These are phyloP conservation scores for Knipowitschia caucasica DNA, from an alignment of 2,797 vertebrate genomes.

Conservation along the genomic window DNA sequence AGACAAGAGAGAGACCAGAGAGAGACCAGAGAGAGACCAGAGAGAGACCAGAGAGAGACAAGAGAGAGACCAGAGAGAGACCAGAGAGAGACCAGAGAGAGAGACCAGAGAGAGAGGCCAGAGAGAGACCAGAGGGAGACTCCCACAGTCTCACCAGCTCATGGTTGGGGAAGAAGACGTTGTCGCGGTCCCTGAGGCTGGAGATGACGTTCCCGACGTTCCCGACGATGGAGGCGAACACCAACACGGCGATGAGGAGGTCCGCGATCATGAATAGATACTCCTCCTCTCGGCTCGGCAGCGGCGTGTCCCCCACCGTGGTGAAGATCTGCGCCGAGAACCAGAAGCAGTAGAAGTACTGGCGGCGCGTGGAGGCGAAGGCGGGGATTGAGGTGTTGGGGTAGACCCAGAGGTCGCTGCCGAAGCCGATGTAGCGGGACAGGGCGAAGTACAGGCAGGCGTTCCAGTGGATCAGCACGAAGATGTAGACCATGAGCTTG, in stretches of 20 bases:
- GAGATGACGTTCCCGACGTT: slow-evolving; percentile 83
- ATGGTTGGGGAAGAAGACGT: slow-evolving; percentile 84
- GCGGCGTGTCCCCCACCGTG: slow-evolving; percentile 84
- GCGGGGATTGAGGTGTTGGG: slow-evolving; percentile 72
- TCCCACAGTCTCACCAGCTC: slow-evolving; percentile 71
- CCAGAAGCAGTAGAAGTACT: slow-evolving; percentile 92
- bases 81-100: too few species aligned
- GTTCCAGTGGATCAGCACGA: slow-evolving; percentile 89
- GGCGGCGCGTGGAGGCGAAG: slow-evolving; percentile 73
- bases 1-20: too few species aligned
- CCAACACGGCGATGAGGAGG: slow-evolving; percentile 88
- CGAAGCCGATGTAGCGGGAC: slow-evolving; percentile 81
- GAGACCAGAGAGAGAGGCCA: too few species aligned
- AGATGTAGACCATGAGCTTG: slow-evolving; percentile 88
- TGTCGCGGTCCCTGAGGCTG: slow-evolving; percentile 77
- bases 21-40: too few species aligned
- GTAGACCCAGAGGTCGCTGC: slow-evolving; percentile 85
- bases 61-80: too few species aligned
- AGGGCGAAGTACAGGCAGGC: slow-evolving; percentile 90
- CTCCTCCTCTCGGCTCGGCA: slow-evolving; percentile 77
- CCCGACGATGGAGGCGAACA: slow-evolving; percentile 89
- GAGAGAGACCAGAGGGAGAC: too few species aligned
- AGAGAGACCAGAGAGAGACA: too few species aligned
- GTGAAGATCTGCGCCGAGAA: slow-evolving; percentile 88
- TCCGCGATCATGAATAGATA: slow-evolving; percentile 85